phyloP scores from a whole-genome alignment of 2,797 vertebrate species.

The Phoxinus dragarum region DNA sequence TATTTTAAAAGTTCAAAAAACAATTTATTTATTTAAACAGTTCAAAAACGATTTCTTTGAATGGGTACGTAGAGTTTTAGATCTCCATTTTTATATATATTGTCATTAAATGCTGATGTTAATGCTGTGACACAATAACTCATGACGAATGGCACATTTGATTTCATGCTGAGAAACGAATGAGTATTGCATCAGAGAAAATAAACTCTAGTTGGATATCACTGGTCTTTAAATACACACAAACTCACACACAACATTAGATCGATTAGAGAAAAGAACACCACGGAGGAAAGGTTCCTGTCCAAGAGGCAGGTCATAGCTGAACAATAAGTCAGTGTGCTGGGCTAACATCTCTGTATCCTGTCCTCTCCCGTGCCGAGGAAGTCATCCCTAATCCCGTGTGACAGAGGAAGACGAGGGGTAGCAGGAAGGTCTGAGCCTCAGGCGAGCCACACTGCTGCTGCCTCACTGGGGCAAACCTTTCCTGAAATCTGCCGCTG shows the following conservation, averaged over 20 bases:
- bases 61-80: background rate
- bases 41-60: background rate
- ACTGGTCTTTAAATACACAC: background rate
- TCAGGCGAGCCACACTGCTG: slow-evolving; percentile 67
- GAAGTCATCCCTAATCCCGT: slow-evolving; percentile 71
- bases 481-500: slow-evolving; percentile 36
- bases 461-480: slow-evolving; percentile 30
- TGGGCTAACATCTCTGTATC: slow-evolving; percentile 70
- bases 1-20: background rate
- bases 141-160: slow-evolving; percentile 14
- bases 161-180: slow-evolving; percentile 4
- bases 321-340: slow-evolving; percentile 68
- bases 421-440: slow-evolving; percentile 53
- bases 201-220: background rate
- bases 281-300: slow-evolving; percentile 60
- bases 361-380: slow-evolving; percentile 68
- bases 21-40: background rate
- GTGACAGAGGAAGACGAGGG: slow-evolving; percentile 72
- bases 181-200: background rate
- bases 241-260: background rate
- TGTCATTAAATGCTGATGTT: background rate
- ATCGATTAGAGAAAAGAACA: slow-evolving; percentile 62
- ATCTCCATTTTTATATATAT: background rate
- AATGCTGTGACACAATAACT: background rate
- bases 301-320: slow-evolving; percentile 69